Evolutionary conservation across 2,888 invertebrate genomes (phyloP), one percentile per base, ranked within the genome.

Genomic region (Xiphydria camelus): DNA sequence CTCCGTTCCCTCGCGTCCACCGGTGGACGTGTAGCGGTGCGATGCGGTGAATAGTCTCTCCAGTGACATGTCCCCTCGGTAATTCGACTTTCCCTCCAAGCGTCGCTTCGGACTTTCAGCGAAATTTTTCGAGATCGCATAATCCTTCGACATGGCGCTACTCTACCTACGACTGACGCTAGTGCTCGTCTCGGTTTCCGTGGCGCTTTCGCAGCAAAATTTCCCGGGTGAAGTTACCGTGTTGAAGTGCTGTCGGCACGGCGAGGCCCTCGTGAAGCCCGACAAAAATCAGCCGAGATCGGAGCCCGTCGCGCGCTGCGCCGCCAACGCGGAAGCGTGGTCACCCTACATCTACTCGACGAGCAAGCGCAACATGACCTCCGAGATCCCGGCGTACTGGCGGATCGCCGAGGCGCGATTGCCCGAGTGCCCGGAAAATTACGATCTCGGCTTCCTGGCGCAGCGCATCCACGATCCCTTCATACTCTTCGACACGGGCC

Each of bases 401-500:
- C 68, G 66, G 23, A 59, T 78, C 33, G 59, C 68, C 15, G 71
- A 71, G 33, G 60, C 51, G 2, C 53, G 45, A 22, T 53, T 71
- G 42, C 71, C 80, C 51, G 53, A 63, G 57, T 77, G 83, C 76
- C 40, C 39, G 57, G 52, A n/a, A 68, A 55, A 66, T 2, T 66
- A 73, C 35, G 64, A 62, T n/a, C 45, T 70, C 17, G 71, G 68
- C 7, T 70, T 69, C 35, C 62, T 76, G 31, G 64, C 62, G 7
- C 57, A 55, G 32, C 61, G 66, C 10, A 53, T 49, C 1, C 48
- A 53, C 34, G 68, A 46, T 59, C 77, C 65, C 12, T 83, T 80
- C 59, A 67, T 85, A 29, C 73, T 86, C n/a, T 80, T 87, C 48
- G 82, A 83, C 54, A 85, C 84, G 69, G 91, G 87, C 0, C 82